A percentile compares a stretch with the other conserved stretches of the same genome.
Evolutionary conservation across 2,797 vertebrate genomes (phyloP).

Genomic region (Enteromius afrohamiltoni): DNA sequence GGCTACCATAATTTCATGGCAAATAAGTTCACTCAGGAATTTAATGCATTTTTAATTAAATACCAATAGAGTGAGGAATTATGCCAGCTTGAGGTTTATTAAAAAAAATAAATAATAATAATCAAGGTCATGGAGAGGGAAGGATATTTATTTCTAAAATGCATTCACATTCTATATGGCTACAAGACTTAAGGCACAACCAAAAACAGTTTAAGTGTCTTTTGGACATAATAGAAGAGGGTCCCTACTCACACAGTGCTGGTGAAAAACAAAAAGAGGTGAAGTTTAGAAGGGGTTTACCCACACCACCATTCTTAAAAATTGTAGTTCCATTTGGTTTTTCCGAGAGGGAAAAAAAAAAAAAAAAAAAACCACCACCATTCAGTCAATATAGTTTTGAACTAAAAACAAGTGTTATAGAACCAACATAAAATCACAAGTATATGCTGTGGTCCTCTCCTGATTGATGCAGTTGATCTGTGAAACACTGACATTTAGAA

Average conservation of each 20-base stretch:
- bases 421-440: background rate
- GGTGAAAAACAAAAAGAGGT: constrained; percentile 33
- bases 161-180: constrained; percentile 14
- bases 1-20: background rate
- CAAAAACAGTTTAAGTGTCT: constrained; percentile 45
- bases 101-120: background rate
- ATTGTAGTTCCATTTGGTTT: background rate
- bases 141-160: constrained; percentile 41
- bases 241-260: constrained; percentile 42
- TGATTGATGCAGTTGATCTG: background rate
- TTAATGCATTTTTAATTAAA: background rate
- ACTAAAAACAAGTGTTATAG: background rate
- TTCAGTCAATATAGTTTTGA: background rate
- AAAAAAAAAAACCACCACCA: background rate
- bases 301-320: background rate
- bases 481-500: background rate
- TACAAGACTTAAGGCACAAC: constrained; percentile 60
- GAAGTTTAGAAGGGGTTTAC: background rate
- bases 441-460: constrained; percentile 22
- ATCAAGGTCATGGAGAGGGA: background rate
- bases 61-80: too few relatives aligned
- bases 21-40: background rate
- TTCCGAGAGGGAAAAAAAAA: background rate
- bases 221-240: constrained; percentile 17
- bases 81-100: background rate